These are phyloP conservation scores for Anableps anableps DNA, from an alignment of 2,797 vertebrate species.

Conservation along the genomic window DNA sequence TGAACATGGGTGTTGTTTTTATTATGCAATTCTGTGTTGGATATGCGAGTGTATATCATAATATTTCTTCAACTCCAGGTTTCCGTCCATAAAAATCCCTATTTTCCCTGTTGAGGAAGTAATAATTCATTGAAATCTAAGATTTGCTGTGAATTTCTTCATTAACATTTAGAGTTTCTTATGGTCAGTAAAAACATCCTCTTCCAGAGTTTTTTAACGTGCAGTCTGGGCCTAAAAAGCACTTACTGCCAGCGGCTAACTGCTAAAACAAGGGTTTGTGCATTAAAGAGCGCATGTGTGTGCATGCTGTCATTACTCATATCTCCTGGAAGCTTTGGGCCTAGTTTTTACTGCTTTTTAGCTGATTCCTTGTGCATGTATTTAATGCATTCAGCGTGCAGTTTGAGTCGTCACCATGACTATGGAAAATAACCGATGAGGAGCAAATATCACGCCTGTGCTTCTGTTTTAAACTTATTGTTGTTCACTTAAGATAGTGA, in stretches of 20 bases:
- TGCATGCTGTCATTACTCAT: slow-evolving; percentile 65
- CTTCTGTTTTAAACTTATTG: slow-evolving; percentile 44
- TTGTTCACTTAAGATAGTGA: slow-evolving; percentile 39
- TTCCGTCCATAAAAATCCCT: slow-evolving; percentile 52
- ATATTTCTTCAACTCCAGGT: slow-evolving; percentile 38
- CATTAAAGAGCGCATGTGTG: slow-evolving; percentile 57
- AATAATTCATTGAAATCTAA: slow-evolving; percentile 29
- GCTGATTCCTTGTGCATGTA: slow-evolving; percentile 57
- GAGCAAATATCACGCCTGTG: slow-evolving; percentile 44
- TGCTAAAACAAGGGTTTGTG: slow-evolving; percentile 43
- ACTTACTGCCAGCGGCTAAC: slow-evolving; percentile 62
- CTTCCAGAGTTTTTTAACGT: slow-evolving; percentile 47
- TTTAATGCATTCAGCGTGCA: slow-evolving; percentile 52
- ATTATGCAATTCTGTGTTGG: slow-evolving; percentile 48
- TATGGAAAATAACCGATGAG: slow-evolving; percentile 32
- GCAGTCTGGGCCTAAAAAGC: slow-evolving; percentile 64
- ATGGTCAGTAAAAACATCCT: slow-evolving; percentile 40
- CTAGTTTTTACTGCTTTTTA: slow-evolving; percentile 66
- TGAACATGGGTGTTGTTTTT: slow-evolving; percentile 65
- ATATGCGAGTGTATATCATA: slow-evolving; percentile 36
- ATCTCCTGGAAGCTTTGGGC: slow-evolving; percentile 52
- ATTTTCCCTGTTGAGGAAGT: slow-evolving; percentile 32
- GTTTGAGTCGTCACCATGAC: slow-evolving; percentile 34
- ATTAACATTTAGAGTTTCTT: slow-evolving; percentile 21
- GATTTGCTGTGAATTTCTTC: slow-evolving; percentile 34